phyloP scores from a whole-genome alignment of 2,888 invertebrate genomes.

The Eilema caniola region DNA sequence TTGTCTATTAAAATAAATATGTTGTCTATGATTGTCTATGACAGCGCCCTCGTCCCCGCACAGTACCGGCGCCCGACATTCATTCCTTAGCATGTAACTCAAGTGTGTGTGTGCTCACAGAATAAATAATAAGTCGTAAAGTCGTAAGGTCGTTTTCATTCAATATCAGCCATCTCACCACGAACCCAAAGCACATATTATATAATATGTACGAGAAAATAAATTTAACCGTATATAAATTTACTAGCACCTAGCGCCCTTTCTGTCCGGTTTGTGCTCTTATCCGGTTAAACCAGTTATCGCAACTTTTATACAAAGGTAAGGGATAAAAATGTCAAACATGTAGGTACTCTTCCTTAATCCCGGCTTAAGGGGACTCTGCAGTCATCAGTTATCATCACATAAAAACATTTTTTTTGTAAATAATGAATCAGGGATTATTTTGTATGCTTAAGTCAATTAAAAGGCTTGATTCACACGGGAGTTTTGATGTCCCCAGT shows the following conservation, averaged over 20 bases:
- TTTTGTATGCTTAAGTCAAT: not conserved
- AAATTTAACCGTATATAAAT: constrained; percentile 2
- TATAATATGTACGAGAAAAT: not conserved
- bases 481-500: too few relatives aligned
- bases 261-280: constrained; percentile 19
- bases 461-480: not conserved
- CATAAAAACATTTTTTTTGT: constrained; percentile 33
- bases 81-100: too few relatives aligned
- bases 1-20: too few relatives aligned
- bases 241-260: constrained; percentile 16
- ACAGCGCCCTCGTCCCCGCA: too few relatives aligned
- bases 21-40: too few relatives aligned
- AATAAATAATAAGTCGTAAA: too few relatives aligned
- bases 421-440: not conserved
- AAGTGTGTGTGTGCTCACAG: too few relatives aligned
- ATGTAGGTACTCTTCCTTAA: constrained; percentile 41
- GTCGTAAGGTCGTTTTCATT: too few relatives aligned
- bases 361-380: constrained; percentile 48
- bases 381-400: constrained; percentile 47
- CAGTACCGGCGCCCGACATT: too few relatives aligned
- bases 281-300: constrained; percentile 41
- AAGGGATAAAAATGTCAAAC: constrained; percentile 54
- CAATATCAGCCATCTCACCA: too few relatives aligned
- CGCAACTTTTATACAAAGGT: constrained; percentile 50
- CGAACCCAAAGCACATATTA: too few relatives aligned